Evolutionary conservation across 2,888 invertebrate genomes (phyloP).

Genomic region (Auanema freiburgensis): DNA sequence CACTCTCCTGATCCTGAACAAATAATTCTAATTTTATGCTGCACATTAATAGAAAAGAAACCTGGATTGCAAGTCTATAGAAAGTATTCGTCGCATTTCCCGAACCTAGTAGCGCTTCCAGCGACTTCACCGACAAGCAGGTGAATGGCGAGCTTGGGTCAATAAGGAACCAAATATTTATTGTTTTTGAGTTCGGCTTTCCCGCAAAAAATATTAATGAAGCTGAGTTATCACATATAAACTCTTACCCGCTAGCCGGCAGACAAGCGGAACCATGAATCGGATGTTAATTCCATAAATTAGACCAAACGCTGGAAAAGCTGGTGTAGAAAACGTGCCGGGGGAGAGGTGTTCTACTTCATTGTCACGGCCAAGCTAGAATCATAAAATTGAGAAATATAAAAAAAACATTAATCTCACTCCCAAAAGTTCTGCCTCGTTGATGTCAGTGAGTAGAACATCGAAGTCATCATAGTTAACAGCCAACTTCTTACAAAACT

Average conservation of each 20-base stretch:
- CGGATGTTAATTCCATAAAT: too few relatives aligned
- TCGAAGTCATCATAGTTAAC: conserved; percentile 34
- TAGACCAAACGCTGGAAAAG: too few relatives aligned
- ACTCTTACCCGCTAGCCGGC: too few relatives aligned
- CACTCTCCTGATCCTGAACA: conserved; percentile 22
- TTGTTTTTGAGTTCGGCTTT: conserved; percentile 19
- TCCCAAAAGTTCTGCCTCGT: conserved; percentile 30
- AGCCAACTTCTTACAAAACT: conserved; percentile 31
- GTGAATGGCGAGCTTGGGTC: conserved; percentile 20
- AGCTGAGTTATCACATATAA: too few relatives aligned
- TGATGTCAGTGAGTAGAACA: conserved; percentile 32
- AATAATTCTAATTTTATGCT: conserved; percentile 21
- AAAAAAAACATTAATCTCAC: conserved; percentile 24
- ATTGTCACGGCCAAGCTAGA: too few relatives aligned
- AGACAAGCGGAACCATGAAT: too few relatives aligned
- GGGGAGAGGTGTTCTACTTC: too few relatives aligned
- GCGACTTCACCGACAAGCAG: conserved; percentile 21
- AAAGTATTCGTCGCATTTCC: conserved; percentile 14
- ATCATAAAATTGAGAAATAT: conserved; percentile 17
- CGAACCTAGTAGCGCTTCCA: conserved; percentile 18
- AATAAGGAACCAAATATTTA: conserved; percentile 25
- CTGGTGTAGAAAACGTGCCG: too few relatives aligned
- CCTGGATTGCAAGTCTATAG: conserved; percentile 20
- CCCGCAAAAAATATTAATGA: too few relatives aligned
- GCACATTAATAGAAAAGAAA: conserved; percentile 25